Conservation (phyloP, 2,797 vertebrate species). For the Decapterus maruadsi region DNA sequence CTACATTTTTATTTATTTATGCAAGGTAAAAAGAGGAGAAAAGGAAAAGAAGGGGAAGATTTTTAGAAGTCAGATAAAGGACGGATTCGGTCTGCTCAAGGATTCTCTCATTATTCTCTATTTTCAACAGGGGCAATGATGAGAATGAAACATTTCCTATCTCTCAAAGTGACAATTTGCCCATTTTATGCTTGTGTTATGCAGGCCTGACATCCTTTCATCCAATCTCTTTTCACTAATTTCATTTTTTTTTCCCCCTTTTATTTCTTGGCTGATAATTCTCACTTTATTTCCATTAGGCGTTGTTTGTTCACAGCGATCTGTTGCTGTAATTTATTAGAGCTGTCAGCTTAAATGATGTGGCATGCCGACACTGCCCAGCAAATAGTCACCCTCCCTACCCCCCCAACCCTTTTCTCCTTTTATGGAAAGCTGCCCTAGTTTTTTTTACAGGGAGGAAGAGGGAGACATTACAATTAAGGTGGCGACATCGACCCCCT, state of each 20-base stretch:
- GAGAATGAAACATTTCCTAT: constrained; percentile 72
- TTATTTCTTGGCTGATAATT: constrained; percentile 79
- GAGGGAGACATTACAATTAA: constrained; percentile 80
- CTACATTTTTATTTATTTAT: constrained; percentile 35
- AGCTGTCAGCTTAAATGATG: constrained; percentile 82
- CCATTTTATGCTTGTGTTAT: constrained; percentile 69
- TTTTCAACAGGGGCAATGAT: constrained; percentile 75
- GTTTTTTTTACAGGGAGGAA: constrained; percentile 70
- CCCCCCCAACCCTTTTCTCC: constrained; percentile 43
- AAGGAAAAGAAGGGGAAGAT: constrained; percentile 14
- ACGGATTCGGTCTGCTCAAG: constrained; percentile 43
- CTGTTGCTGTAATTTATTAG: constrained; percentile 85
- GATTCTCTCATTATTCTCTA: constrained; percentile 66
- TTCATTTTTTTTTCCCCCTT: constrained; percentile 52
- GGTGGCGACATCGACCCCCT: constrained; percentile 78
- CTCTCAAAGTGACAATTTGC: constrained; percentile 78
- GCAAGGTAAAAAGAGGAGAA: constrained; percentile 54
- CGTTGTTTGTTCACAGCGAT: constrained; percentile 84
- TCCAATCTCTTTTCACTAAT: constrained; percentile 62
- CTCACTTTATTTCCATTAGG: constrained; percentile 84
- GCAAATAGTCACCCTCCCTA: constrained; percentile 59
- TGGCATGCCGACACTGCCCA: constrained; percentile 70
- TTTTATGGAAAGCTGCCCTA: constrained; percentile 83
- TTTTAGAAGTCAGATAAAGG: constrained; percentile 51
- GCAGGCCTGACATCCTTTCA: constrained; percentile 60